Percentiles rank a stretch among this genome's conserved stretches.
Conservation (phyloP, 1,140 invertebrate genomes). For the Oncopodura yosiiana region DNA sequence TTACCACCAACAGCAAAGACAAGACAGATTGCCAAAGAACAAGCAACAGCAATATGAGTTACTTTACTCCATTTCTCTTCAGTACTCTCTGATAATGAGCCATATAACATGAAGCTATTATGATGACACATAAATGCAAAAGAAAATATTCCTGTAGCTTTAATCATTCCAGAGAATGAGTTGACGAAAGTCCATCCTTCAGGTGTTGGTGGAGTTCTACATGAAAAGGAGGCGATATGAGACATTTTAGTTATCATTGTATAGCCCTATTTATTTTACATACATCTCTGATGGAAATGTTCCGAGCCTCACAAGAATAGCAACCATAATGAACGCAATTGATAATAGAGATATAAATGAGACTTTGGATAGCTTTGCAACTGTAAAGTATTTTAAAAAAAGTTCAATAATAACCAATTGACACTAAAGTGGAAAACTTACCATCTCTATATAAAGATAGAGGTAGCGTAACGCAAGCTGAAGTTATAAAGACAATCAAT, state of each 20-base stretch:
- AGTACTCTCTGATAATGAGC: slow-evolving; percentile 66
- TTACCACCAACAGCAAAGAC: slow-evolving; percentile 23
- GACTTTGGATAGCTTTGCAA: slow-evolving; percentile 63
- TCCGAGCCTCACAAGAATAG: slow-evolving; percentile 56
- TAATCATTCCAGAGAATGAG: slow-evolving; percentile 52
- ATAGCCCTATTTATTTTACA: no score
- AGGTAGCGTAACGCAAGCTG: slow-evolving; percentile 65
- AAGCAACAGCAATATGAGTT: slow-evolving; percentile 66
- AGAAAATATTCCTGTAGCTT: slow-evolving; percentile 76
- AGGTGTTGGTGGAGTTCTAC: slow-evolving; percentile 51
- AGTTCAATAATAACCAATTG: no score
- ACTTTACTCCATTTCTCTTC: slow-evolving; percentile 69
- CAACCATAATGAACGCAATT: slow-evolving; percentile 61
- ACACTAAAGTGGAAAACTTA: no score
- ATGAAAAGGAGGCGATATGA: no score
- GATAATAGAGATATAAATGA: slow-evolving; percentile 68
- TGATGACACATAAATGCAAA: slow-evolving; percentile 90
- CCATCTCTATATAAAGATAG: slow-evolving; percentile 71
- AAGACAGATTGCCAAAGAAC: slow-evolving; percentile 55
- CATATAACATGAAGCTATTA: slow-evolving; percentile 68
- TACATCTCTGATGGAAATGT: slow-evolving; percentile 36
- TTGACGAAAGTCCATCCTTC: slow-evolving; percentile 63
- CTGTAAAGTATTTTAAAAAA: slow-evolving; percentile 71
- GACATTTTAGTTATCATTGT: no score
- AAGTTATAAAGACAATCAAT: slow-evolving; percentile 65